Evolutionary conservation across 2,888 invertebrate species (phyloP).

Genomic region (Agrilus mali): DNA sequence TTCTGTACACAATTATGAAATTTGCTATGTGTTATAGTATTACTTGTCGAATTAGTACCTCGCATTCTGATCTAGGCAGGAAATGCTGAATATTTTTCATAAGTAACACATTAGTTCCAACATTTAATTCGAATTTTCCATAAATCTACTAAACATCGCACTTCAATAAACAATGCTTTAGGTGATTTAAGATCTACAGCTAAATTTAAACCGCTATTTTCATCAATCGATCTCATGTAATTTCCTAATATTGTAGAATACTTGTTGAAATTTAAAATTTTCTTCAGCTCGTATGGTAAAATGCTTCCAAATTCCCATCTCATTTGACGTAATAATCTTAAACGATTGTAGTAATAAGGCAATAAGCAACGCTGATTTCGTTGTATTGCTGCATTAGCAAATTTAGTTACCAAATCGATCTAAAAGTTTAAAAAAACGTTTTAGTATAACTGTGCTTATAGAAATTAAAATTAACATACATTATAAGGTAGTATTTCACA

Average conservation of each 20-base stretch:
- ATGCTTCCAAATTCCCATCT: conserved; percentile 95
- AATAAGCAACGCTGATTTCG: conserved; percentile 83
- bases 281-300: conserved; percentile 72
- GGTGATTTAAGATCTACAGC: conserved; percentile 83
- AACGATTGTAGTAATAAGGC: conserved; percentile 69
- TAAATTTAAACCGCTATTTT: conserved; percentile 71
- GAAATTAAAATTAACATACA: conserved; percentile 40
- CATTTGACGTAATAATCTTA: conserved; percentile 69
- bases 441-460: conserved; percentile 6
- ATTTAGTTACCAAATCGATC: conserved; percentile 73
- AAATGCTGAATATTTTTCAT: conserved; percentile 88
- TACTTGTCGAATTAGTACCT: conserved; percentile 81
- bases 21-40: conserved; percentile 62
- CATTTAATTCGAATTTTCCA: conserved; percentile 87
- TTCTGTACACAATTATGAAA: conserved; percentile 11
- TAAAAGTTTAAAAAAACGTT: conserved; percentile 31
- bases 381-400: conserved; percentile 70
- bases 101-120: conserved; percentile 76
- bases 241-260: conserved; percentile 76
- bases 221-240: conserved; percentile 84
- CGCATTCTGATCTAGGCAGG: conserved; percentile 77
- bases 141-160: conserved; percentile 80
- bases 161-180: conserved; percentile 84
- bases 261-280: conserved; percentile 66
- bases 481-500: conserved; percentile 72